Conservation (phyloP, 2,888 invertebrate genomes). For the Alsophila aescularia region DNA sequence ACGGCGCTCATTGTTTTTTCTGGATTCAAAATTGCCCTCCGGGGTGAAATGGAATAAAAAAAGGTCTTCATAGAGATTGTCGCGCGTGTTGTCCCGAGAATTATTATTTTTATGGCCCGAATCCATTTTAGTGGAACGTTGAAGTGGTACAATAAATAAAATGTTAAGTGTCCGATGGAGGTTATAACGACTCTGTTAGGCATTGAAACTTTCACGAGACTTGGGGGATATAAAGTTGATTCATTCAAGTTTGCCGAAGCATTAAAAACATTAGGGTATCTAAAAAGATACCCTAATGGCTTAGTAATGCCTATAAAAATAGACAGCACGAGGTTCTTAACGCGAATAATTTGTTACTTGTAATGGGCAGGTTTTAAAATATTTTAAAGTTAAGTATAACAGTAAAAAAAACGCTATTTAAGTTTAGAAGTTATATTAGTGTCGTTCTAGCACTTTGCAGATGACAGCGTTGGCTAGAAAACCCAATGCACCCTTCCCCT, state of each 20-base stretch:
- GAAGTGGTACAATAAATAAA: conserved; percentile 26
- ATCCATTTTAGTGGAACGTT: conserved; percentile 37
- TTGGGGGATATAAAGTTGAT: conserved; percentile 4
- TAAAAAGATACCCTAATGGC: background rate
- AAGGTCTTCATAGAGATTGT: conserved; percentile 46
- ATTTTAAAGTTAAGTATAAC: too few species aligned
- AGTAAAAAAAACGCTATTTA: too few species aligned
- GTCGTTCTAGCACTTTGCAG: too few species aligned
- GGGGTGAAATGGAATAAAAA: conserved; percentile 52
- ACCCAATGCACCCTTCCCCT: too few species aligned
- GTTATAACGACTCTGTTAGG: conserved; percentile 22
- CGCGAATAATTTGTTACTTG: too few species aligned
- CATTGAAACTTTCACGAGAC: conserved; percentile 17
- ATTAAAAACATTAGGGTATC: background rate
- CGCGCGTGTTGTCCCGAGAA: conserved; percentile 33
- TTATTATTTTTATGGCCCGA: conserved; percentile 39
- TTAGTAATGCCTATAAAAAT: too few species aligned
- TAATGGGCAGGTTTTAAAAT: too few species aligned
- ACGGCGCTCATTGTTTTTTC: conserved; percentile 60
- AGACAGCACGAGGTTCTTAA: too few species aligned
- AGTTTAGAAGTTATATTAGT: too few species aligned
- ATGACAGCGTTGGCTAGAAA: too few species aligned
- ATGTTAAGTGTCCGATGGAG: conserved; percentile 24
- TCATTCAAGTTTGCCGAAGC: conserved; percentile 14
- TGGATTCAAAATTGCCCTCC: conserved; percentile 50